Evolutionary conservation across 2,888 invertebrate genomes (phyloP), one percentile per base, ranked within the genome.

Genomic region (Lepidochitona cinerea): DNA sequence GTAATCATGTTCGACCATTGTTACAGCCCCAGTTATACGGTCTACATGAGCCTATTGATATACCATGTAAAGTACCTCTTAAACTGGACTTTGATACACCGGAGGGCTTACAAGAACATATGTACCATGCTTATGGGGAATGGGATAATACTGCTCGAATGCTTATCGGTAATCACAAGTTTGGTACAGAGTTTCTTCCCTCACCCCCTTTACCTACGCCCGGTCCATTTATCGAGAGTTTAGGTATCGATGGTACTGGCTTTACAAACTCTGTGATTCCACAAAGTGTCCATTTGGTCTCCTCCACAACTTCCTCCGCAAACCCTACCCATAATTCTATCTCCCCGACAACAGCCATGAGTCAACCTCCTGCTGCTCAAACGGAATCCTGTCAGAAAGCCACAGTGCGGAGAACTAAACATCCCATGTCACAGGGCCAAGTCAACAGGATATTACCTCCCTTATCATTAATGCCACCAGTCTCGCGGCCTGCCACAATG

Each of bases 21-120:
- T 82, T 89, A 23, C 89, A 87, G 70, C 89, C 87, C 66, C 89
- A 87, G 71, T 81, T 89, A 33, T 89, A 89, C 71, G 87, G 88
- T 76, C 83, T 89, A n/a, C 89, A 89, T 72, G 81, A 84, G 59
- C 80, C 82, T 37, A 78, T 81, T 41, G 80, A 79, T 53, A 76
- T 78, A 29, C 75, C 74, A 23, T 70, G 78, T 12, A 84, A 84
- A 77, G 83, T 84, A 72, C 85, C 84, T 23, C 81, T 85, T 18
- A 87, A 86, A 74, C 77, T 90, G 37, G 89, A 88, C 77, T 86
- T 88, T 80, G 87, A 87, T 68, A 83, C 87, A 26, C 83, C 85
- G 18, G 87, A 85, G 67, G 85, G 84, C 37, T 83, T 88, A 59
- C 87, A 88, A 54, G 88, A 89, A 59, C 88, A 89, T 72, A 82